phyloP scores from a whole-genome alignment of 1,140 invertebrate genomes.

The Colletes latitarsis region DNA sequence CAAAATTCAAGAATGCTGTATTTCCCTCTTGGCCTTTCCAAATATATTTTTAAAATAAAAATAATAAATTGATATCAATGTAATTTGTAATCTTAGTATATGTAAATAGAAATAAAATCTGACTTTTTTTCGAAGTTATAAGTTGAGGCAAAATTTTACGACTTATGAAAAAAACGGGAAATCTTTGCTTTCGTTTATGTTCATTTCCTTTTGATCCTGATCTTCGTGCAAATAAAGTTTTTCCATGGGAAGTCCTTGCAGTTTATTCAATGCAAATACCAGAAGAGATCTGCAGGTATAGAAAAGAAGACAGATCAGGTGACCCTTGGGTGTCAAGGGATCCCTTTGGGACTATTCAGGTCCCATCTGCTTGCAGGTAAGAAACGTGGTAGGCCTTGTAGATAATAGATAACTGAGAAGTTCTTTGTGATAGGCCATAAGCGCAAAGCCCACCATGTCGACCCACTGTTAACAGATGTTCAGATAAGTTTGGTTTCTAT shows the following conservation, averaged over 20 bases:
- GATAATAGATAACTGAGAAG: constrained; percentile 79
- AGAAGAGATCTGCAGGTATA: constrained; percentile 67
- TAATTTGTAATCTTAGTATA: neutral
- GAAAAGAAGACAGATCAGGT: constrained; percentile 70
- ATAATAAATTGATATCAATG: neutral
- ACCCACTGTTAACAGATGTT: constrained; percentile 78
- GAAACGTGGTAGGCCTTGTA: constrained; percentile 72
- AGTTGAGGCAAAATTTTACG: constrained; percentile 7
- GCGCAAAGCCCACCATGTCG: constrained; percentile 72
- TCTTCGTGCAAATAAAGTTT: constrained; percentile 52
- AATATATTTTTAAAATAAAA: constrained; percentile 17
- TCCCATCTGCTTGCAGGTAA: constrained; percentile 79
- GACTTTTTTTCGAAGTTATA: constrained; percentile 14
- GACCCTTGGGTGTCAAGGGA: constrained; percentile 71
- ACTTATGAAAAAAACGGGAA: constrained; percentile 29
- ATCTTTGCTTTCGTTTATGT: constrained; percentile 22
- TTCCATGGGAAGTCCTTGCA: constrained; percentile 47
- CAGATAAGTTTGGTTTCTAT: constrained; percentile 75
- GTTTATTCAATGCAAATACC: constrained; percentile 71
- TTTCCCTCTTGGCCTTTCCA: neutral
- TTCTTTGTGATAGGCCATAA: constrained; percentile 73
- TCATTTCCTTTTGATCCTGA: constrained; percentile 9
- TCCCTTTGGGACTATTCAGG: constrained; percentile 73
- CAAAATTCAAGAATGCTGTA: neutral
- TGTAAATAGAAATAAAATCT: neutral